phyloP scores from a whole-genome alignment of 2,113 vertebrate genomes.

The Lamprotornis superbus region DNA sequence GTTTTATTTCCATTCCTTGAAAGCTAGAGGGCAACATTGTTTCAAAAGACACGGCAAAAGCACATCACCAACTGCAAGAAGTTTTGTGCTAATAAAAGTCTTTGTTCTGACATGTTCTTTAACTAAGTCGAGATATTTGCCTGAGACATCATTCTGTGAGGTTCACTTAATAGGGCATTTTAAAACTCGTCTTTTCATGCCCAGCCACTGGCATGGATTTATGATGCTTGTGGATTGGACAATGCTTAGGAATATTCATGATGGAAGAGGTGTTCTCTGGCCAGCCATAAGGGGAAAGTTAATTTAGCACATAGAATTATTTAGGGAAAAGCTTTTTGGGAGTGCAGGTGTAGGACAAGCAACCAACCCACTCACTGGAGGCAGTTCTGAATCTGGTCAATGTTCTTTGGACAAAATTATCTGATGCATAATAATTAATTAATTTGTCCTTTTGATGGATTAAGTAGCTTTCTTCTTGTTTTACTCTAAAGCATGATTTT shows the following conservation, averaged over 20 bases:
- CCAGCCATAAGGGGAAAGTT: neutral
- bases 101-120: neutral
- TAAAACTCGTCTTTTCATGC: neutral
- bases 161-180: neutral
- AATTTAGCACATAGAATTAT: neutral
- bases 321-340: neutral
- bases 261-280: neutral
- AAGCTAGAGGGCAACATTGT: constrained; percentile 33
- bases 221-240: neutral
- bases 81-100: neutral
- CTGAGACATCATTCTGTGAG: neutral
- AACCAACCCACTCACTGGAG: neutral
- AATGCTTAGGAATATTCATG: neutral
- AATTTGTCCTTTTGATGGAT: neutral
- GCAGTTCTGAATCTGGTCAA: neutral
- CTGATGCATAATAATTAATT: neutral
- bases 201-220: neutral
- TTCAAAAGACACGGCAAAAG: neutral
- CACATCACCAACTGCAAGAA: neutral
- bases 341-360: neutral
- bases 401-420: neutral
- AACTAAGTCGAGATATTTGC: neutral
- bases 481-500: neutral
- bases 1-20: neutral
- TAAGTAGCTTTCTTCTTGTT: neutral